Conservation (phyloP, 1,140 invertebrate genomes). For the Agrypnia vestita region DNA sequence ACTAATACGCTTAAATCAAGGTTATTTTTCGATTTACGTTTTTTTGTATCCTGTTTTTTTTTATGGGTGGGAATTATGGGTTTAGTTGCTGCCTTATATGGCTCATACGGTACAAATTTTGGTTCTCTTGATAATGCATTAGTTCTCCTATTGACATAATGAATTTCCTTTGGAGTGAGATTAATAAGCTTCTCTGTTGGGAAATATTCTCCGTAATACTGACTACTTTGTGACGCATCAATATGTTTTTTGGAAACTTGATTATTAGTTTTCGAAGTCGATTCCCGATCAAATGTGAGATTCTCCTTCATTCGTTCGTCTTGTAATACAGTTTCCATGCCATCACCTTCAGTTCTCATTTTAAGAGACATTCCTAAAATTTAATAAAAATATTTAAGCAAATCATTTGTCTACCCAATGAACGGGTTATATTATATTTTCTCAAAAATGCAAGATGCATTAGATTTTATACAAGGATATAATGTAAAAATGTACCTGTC, state of each 20-base stretch:
- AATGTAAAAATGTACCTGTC: neutral
- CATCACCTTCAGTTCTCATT: conserved; percentile 73
- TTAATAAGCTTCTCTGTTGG: conserved; percentile 50
- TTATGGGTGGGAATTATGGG: conserved; percentile 78
- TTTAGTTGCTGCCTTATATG: conserved; percentile 89
- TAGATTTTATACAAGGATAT: conserved; percentile 7
- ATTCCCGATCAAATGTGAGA: neutral
- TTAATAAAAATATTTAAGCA: neutral
- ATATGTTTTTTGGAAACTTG: conserved; percentile 18
- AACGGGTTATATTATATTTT: neutral
- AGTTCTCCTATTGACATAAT: conserved; percentile 52
- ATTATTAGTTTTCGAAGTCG: neutral
- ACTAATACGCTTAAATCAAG: conserved; percentile 81
- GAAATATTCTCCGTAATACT: conserved; percentile 16
- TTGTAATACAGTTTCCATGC: conserved; percentile 71
- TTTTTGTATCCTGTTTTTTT: conserved; percentile 65
- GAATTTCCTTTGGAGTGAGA: conserved; percentile 57
- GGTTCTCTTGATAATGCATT: conserved; percentile 76
- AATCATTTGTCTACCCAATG: neutral
- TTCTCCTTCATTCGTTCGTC: conserved; percentile 23
- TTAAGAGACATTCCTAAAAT: conserved; percentile 48
- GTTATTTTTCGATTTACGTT: conserved; percentile 75
- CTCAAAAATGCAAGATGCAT: neutral
- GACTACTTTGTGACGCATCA: neutral
- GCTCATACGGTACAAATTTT: conserved; percentile 91